Evolutionary conservation across 2,113 vertebrate genomes (phyloP).

Genomic region (Pipra filicauda): DNA sequence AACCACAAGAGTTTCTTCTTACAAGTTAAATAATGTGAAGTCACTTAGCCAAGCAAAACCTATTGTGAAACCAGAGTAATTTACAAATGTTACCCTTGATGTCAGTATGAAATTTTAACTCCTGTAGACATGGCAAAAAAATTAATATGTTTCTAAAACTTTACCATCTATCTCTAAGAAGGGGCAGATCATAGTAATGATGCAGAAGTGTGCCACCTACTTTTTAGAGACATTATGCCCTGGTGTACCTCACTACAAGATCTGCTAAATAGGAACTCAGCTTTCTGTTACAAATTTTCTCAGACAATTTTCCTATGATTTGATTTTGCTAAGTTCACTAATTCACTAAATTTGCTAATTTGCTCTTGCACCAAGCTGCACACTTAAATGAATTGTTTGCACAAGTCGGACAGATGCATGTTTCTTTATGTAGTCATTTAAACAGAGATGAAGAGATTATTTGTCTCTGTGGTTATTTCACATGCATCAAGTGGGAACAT

Average conservation of each 20-base stretch:
- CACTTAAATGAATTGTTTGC: background rate
- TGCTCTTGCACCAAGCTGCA: background rate
- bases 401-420: background rate
- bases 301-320: background rate
- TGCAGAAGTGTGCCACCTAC: background rate
- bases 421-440: background rate
- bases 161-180: background rate
- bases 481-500: background rate
- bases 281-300: background rate
- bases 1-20: slow-evolving; percentile 37
- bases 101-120: slow-evolving; percentile 26
- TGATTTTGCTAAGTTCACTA: background rate
- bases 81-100: slow-evolving; percentile 59
- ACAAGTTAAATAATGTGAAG: slow-evolving; percentile 49
- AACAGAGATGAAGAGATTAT: background rate
- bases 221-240: background rate
- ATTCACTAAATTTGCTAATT: too few species aligned
- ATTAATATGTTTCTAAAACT: background rate
- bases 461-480: background rate
- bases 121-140: background rate
- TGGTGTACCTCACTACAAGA: background rate
- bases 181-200: background rate
- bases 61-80: slow-evolving; percentile 58
- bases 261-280: background rate
- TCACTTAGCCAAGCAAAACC: slow-evolving; percentile 53